A percentile compares a stretch with the other conserved stretches of the same genome.
Evolutionary conservation across 2,797 vertebrate genomes (phyloP).

Genomic region (Myotis myotis): DNA sequence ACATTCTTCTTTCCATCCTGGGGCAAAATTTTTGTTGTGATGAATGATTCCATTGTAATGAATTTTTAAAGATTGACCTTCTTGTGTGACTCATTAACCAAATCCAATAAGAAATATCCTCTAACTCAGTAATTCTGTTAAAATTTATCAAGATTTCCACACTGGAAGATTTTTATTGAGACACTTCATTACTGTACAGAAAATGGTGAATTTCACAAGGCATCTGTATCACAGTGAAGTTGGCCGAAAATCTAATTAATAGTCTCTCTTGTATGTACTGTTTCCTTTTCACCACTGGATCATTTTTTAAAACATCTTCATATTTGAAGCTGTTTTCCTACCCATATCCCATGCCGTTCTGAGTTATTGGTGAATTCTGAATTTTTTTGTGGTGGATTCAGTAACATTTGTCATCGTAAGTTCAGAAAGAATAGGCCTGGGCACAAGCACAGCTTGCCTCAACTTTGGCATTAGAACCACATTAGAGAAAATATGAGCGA

Average conservation of each 20-base stretch:
- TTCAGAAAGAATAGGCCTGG: background rate
- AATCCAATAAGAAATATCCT: conserved; percentile 31
- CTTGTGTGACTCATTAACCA: conserved; percentile 19
- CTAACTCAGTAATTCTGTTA: background rate
- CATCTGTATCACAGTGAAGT: background rate
- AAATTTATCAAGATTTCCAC: background rate
- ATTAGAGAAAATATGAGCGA: background rate
- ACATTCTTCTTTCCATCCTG: conserved; percentile 1
- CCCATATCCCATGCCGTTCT: background rate
- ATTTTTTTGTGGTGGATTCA: background rate
- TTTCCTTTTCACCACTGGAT: conserved; percentile 8
- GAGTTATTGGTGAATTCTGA: background rate
- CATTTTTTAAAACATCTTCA: background rate
- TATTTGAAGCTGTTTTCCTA: background rate
- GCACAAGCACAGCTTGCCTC: background rate
- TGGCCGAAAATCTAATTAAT: background rate
- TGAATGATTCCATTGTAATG: conserved; percentile 37
- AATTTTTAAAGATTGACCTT: conserved; percentile 45
- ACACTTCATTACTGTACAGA: background rate
- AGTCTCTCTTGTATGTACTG: background rate
- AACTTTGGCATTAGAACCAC: background rate
- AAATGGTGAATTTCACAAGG: conserved; percentile 26
- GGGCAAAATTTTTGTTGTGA: conserved; percentile 12
- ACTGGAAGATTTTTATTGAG: conserved; percentile 31
- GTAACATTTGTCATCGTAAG: background rate